These are phyloP conservation scores for Paracentrotus lividus DNA, from an alignment of 53 echinoderm and acorn worm species.

Conservation along the genomic window DNA sequence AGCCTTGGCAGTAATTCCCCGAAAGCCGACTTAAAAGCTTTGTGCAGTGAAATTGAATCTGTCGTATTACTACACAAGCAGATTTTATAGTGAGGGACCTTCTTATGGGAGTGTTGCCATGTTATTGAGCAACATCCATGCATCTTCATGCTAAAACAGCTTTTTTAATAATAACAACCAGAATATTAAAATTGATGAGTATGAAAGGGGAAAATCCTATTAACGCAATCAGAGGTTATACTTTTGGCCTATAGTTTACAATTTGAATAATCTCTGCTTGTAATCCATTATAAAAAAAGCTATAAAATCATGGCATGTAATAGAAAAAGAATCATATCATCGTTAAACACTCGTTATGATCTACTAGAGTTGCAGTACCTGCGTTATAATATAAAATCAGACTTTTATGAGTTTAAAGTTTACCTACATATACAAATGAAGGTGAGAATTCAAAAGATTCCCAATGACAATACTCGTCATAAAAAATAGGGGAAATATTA, in stretches of 20 bases:
- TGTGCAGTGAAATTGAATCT: conserved; percentile 63
- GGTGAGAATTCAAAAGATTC: conserved; percentile 1
- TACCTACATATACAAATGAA: background rate
- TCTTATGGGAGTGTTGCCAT: background rate
- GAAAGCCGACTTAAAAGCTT: conserved; percentile 67
- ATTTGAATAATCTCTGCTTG: background rate
- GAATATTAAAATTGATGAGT: too few relatives aligned
- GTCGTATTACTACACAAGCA: conserved; percentile 6
- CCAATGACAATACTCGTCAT: conserved; percentile 13
- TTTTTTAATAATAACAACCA: background rate
- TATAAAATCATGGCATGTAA: conserved; percentile 37
- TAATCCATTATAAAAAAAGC: background rate
- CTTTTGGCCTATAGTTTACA: background rate
- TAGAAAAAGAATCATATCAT: background rate
- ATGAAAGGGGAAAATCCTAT: background rate
- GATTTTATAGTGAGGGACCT: conserved; percentile 11
- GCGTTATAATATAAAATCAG: background rate
- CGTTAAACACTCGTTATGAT: background rate
- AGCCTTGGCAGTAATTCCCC: conserved; percentile 62
- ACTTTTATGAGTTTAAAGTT: conserved; percentile 48
- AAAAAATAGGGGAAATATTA: conserved; percentile 25
- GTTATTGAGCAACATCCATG: background rate
- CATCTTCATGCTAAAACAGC: background rate
- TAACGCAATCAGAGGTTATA: background rate
- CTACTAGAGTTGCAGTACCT: background rate